These are phyloP conservation scores for Tholera decimalis DNA, from an alignment of 2,888 invertebrate species.

Conservation along the genomic window DNA sequence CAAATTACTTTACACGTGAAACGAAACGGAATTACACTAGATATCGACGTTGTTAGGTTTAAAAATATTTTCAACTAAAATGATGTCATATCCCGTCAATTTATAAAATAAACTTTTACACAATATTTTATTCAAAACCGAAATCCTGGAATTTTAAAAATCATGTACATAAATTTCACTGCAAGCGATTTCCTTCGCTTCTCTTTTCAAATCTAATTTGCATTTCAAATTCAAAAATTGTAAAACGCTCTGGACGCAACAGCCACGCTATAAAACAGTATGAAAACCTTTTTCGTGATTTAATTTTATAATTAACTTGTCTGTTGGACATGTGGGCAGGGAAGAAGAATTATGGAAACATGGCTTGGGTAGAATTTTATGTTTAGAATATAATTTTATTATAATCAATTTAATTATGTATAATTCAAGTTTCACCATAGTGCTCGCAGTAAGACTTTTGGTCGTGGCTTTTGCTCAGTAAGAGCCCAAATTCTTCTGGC, in stretches of 20 bases:
- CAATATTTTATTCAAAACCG: slow-evolving; percentile 41
- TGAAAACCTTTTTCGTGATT: slow-evolving; percentile 63
- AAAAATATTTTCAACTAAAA: background rate
- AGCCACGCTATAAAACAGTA: slow-evolving; percentile 49
- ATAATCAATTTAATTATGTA: background rate
- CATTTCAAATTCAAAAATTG: slow-evolving; percentile 70
- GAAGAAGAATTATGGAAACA: slow-evolving; percentile 8
- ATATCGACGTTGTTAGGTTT: background rate
- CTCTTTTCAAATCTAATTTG: slow-evolving; percentile 63
- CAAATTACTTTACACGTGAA: background rate
- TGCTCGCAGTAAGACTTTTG: background rate
- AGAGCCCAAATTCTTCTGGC: background rate
- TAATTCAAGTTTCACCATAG: background rate
- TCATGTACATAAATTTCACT: slow-evolving; percentile 54
- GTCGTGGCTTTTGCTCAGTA: too few species aligned
- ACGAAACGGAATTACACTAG: background rate
- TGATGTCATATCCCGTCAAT: background rate
- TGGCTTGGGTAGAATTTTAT: background rate
- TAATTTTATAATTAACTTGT: slow-evolving; percentile 72
- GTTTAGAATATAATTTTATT: slow-evolving; percentile 15
- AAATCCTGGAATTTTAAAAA: slow-evolving; percentile 45
- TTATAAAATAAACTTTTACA: slow-evolving; percentile 33
- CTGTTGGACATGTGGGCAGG: slow-evolving; percentile 58
- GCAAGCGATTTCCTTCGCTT: slow-evolving; percentile 58
- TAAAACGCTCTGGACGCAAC: slow-evolving; percentile 61